Evolutionary conservation across 2,888 invertebrate genomes (phyloP).

Genomic region (Xanthorhoe spadicearia): DNA sequence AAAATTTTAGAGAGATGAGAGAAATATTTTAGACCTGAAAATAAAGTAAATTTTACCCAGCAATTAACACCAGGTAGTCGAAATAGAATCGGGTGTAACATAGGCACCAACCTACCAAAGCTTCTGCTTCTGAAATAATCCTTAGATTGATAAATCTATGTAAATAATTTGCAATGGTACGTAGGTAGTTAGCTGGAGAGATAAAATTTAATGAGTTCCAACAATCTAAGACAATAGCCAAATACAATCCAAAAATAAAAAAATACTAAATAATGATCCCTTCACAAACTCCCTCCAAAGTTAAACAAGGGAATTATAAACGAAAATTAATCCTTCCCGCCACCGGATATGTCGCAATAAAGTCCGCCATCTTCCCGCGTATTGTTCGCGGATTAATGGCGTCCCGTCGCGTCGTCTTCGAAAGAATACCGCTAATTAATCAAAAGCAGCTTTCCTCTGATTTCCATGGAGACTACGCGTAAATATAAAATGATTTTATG

Average conservation of each 20-base stretch:
- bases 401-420: conserved; percentile 57
- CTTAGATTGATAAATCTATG: no score
- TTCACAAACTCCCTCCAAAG: conserved; percentile 20
- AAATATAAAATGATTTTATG: background rate
- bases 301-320: conserved; percentile 43
- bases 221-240: background rate
- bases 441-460: conserved; percentile 78
- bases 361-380: conserved; percentile 57
- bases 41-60: no score
- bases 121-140: no score
- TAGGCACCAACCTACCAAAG: no score
- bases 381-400: conserved; percentile 76
- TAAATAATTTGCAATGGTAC: no score
- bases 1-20: no score
- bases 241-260: background rate
- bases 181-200: no score
- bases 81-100: no score
- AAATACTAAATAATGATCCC: background rate
- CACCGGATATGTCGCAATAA: conserved; percentile 74
- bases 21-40: no score
- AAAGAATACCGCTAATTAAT: conserved; percentile 84
- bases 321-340: conserved; percentile 52
- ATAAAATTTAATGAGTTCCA: background rate
- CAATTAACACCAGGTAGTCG: no score
- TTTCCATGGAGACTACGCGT: conserved; percentile 75